phyloP scores from a whole-genome alignment of 2,888 invertebrate species.

The Tetheella fluctuosa region DNA sequence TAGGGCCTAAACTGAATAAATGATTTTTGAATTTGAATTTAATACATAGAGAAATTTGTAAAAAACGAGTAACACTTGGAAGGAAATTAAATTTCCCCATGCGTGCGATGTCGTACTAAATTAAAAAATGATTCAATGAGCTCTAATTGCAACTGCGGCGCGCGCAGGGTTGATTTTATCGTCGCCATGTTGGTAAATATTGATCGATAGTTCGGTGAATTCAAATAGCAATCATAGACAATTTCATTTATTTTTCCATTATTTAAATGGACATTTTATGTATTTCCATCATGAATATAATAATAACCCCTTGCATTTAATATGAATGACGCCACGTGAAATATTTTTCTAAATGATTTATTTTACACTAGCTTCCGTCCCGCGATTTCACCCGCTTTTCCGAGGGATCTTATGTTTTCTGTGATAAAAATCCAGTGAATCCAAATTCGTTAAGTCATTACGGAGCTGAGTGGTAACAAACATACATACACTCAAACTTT shows the following conservation, averaged over 20 bases:
- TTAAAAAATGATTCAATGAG: slow-evolving; percentile 58
- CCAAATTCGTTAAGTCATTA: too few species aligned
- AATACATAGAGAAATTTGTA: slow-evolving; percentile 26
- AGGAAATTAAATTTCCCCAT: slow-evolving; percentile 47
- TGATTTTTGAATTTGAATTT: too few species aligned
- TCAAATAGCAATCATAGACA: slow-evolving; percentile 43
- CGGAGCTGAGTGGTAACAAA: too few species aligned
- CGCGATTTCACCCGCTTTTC: too few species aligned
- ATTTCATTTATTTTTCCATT: slow-evolving; percentile 26
- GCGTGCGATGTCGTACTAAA: slow-evolving; percentile 56
- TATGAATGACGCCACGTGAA: background rate
- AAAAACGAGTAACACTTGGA: slow-evolving; percentile 30
- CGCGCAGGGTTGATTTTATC: slow-evolving; percentile 55
- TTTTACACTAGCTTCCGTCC: too few species aligned
- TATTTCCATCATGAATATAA: background rate
- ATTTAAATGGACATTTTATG: slow-evolving; percentile 15
- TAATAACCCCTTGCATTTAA: background rate
- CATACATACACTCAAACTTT: too few species aligned
- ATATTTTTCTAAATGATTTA: background rate
- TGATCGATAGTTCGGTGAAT: slow-evolving; percentile 51
- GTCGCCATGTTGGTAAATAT: slow-evolving; percentile 39
- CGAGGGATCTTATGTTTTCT: too few species aligned
- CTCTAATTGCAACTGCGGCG: slow-evolving; percentile 47
- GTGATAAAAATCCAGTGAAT: too few species aligned
- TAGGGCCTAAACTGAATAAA: too few species aligned